Evolutionary conservation across 1,140 invertebrate species (phyloP), one percentile per base, ranked within the genome.

Genomic region (Prorops nasuta): DNA sequence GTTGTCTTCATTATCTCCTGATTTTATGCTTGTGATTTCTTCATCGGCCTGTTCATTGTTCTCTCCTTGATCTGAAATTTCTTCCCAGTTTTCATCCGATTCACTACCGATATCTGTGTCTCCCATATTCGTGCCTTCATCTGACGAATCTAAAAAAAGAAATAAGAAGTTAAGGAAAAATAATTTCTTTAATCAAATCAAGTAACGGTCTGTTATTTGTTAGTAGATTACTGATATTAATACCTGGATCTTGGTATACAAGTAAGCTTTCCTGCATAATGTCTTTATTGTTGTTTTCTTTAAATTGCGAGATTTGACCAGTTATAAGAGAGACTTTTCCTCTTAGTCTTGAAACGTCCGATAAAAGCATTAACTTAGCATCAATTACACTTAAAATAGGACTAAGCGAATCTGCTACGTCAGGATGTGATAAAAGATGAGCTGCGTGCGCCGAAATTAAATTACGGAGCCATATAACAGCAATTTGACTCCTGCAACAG

Each of bases 381-480:
- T 85, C 80, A 16, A 87, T 81, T n/a, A 81, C 75, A 38, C 79
- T 81, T 35, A 87, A 69, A 37, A 83, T 78, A 3, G 84, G 79
- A 22, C 76, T 72, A 28, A 88, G 69, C 17, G 80, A 47, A n/a
- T 81, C 79, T 2, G 70, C 65, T 19, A 81, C 60, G 34, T 80
- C 73, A 9, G 82, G 79, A 67, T 83, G 81, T 1, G 81, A 78
- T 41, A 86, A 77, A 14, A 88, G 57, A 41, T 86, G 78, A 44
- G 82, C 82, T 1, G 84, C 79, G 63, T 88, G 85, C 10, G 79
- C 77, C 44, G 78, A 69, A n/a, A 85, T 59, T 21, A 87, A 60
- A 40, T 71, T 56, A 60, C 81, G 79, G 19, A 88, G 54, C 86
- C 86, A 88, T 31, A 76, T 70, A 2, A 82, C 59, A 3, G 81